Evolutionary conservation across 2,888 invertebrate genomes (phyloP), one percentile per base, ranked within the genome.

Genomic region (Rapana venosa): DNA sequence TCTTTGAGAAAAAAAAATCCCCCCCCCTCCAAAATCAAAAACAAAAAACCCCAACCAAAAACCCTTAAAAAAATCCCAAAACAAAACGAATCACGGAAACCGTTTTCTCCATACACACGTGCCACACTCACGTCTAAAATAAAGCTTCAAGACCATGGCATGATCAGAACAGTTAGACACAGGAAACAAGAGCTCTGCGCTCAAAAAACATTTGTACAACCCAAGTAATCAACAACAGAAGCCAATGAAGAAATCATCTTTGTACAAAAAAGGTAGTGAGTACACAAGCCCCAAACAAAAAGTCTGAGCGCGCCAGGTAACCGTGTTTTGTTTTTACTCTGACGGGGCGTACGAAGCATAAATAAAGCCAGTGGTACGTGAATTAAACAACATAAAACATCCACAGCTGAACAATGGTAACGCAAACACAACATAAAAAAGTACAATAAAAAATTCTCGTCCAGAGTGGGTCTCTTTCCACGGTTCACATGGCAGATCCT

Each of bases 121-220:
- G 20, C 66, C 17, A 66, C 17, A 13, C 66, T 22, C 26, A 66
- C 26, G 17, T 56, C n/a, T 47, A 58, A 86, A 86, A 86, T 86
- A 86, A 86, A 86, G 86, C 86, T 86, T 86, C 58, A 86, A 32
- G 35, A 86, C 86, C 86, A 26, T 86, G 66, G 61, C 61, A 58
- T 58, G 22, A 32, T 32, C n/a, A 32, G 20, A 35, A 58, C 61
- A 35, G 30, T 30, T 32, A 66, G 58, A 86, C 30, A 58, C 8
- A 15, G n/a, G 15, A 11, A 86, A 58, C 22, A 66, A 13, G 30
- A 13, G 15, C 8, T 58, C 30, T 56, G 35, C 66, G 86, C 66
- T 66, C 11, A 66, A 66, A 66, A 66, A 66, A 66, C 22, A 86
- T 56, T 56, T 86, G 61, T 66, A 86, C 86, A 61, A 86, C 86